Conservation (phyloP, 2,888 invertebrate genomes). For the Ecdyonurus torrentis region DNA sequence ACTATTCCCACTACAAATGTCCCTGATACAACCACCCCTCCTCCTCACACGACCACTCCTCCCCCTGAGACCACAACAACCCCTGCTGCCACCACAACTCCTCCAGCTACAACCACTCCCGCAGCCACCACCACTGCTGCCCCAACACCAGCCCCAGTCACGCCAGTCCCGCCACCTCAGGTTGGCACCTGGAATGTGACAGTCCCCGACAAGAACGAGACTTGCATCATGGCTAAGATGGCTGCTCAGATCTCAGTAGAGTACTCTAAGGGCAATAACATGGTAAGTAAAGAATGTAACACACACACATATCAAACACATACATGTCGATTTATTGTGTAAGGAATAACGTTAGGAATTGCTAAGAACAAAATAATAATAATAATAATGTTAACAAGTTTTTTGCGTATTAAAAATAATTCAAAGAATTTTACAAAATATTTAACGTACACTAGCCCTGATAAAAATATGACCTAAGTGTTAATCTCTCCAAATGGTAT, state of each 20-base stretch:
- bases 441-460: no score
- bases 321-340: no score
- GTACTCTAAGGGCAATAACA: neutral
- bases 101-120: neutral
- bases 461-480: no score
- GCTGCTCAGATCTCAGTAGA: neutral
- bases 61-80: neutral
- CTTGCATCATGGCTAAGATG: neutral
- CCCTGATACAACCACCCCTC: neutral
- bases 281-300: no score
- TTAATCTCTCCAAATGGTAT: no score
- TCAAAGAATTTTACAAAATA: no score
- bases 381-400: no score
- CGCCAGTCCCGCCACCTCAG: neutral
- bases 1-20: neutral
- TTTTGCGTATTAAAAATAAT: no score
- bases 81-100: neutral
- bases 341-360: no score
- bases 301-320: no score
- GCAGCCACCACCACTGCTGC: neutral
- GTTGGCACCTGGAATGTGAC: conserved; percentile 1
- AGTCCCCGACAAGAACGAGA: neutral
- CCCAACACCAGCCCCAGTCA: neutral
- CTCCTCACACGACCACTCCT: neutral
- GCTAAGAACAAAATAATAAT: no score